These are phyloP conservation scores for Heliconius sara DNA, from an alignment of 2,888 invertebrate genomes.

Conservation along the genomic window DNA sequence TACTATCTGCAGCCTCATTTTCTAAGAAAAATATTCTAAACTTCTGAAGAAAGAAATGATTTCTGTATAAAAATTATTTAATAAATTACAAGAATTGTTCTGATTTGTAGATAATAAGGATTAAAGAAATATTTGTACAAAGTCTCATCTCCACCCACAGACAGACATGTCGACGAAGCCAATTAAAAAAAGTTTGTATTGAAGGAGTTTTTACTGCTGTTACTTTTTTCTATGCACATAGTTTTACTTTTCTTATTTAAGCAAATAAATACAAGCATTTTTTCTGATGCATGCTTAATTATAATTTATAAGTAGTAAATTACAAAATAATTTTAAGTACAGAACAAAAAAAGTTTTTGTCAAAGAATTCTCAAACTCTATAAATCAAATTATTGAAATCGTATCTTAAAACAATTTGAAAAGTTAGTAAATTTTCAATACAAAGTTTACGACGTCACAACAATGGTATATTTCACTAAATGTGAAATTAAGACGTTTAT, in stretches of 20 bases:
- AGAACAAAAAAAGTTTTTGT: background rate
- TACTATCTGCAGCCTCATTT: constrained; percentile 16
- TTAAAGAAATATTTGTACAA: constrained; percentile 11
- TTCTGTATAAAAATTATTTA: background rate
- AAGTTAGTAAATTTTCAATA: too few species aligned
- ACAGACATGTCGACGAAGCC: background rate
- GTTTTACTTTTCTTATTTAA: too few species aligned
- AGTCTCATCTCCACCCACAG: background rate
- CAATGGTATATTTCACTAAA: background rate
- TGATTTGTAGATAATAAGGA: background rate
- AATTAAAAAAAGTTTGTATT: background rate
- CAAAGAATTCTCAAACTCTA: background rate
- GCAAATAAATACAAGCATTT: background rate
- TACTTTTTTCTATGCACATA: too few species aligned
- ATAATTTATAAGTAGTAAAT: background rate
- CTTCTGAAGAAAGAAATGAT: constrained; percentile 9
- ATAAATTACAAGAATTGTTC: constrained; percentile 7
- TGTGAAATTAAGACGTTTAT: background rate
- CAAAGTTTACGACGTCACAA: background rate
- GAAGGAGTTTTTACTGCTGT: background rate
- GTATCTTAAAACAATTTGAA: too few species aligned
- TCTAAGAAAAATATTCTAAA: constrained; percentile 6
- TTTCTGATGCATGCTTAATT: background rate
- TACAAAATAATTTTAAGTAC: background rate
- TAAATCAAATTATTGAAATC: background rate